Conservation (phyloP, 2,888 invertebrate genomes). For the Tryphoninae sp. region DNA sequence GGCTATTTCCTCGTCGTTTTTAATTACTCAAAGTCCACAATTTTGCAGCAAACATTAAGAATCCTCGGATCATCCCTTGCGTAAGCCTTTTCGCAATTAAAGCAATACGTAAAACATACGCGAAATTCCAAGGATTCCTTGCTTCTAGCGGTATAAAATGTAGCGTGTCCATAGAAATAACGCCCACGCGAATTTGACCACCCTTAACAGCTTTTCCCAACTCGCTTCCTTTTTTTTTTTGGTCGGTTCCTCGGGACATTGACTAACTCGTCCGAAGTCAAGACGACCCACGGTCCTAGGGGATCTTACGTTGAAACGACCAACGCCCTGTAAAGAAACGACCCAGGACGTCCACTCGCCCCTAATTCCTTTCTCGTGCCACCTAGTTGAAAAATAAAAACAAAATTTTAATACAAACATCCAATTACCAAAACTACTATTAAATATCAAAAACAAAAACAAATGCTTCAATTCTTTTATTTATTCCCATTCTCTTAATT, state of each 20-base stretch:
- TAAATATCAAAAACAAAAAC: too few relatives aligned
- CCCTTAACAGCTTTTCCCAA: slow-evolving; percentile 16
- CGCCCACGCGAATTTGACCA: neutral
- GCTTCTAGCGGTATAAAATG: neutral
- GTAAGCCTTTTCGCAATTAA: neutral
- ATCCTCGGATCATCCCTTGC: neutral
- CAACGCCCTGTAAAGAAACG: too few relatives aligned
- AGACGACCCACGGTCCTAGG: too few relatives aligned
- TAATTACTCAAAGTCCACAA: neutral
- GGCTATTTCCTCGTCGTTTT: neutral
- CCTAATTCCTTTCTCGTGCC: too few relatives aligned
- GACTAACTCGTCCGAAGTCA: too few relatives aligned
- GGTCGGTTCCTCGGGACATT: neutral
- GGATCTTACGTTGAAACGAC: too few relatives aligned
- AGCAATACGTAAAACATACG: neutral
- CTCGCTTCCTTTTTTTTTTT: neutral
- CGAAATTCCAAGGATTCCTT: neutral
- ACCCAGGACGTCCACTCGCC: too few relatives aligned
- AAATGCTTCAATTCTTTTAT: too few relatives aligned
- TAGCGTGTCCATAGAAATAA: neutral
- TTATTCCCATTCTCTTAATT: too few relatives aligned
- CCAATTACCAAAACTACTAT: too few relatives aligned
- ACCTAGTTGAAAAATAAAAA: too few relatives aligned
- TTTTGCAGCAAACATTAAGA: neutral
- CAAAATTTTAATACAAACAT: too few relatives aligned